Evolutionary conservation across 2,797 vertebrate species (phyloP).

Genomic region (Dendrocincla fuliginosa): DNA sequence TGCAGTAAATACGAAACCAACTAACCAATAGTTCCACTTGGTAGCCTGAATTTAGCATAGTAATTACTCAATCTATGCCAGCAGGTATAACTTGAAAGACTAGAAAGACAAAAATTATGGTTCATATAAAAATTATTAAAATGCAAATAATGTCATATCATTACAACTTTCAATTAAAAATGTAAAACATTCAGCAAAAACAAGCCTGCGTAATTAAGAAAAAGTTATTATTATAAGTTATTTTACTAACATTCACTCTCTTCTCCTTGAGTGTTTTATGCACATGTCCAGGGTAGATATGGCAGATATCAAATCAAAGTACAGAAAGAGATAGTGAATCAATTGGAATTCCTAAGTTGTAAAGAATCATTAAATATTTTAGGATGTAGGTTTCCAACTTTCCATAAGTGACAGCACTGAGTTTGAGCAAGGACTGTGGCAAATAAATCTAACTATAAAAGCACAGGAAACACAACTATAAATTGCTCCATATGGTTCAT

Average conservation of each 20-base stretch:
- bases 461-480: neutral
- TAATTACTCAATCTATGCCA: neutral
- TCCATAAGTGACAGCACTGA: neutral
- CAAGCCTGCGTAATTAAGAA: constrained; percentile 10
- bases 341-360: neutral
- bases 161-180: constrained; percentile 36
- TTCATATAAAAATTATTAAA: neutral
- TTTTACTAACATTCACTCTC: neutral
- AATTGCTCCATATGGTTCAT: constrained; percentile 3
- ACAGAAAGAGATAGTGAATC: neutral
- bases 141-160: neutral
- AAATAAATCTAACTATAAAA: constrained; percentile 27
- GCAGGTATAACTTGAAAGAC: neutral
- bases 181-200: neutral
- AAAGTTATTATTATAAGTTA: constrained; percentile 6
- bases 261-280: neutral
- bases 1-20: neutral
- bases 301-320: neutral
- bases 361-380: neutral
- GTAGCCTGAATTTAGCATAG: neutral
- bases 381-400: neutral
- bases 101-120: neutral
- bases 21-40: neutral
- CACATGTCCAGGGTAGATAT: neutral
- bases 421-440: constrained; percentile 4